Evolutionary conservation across 2,113 vertebrate genomes (phyloP), one percentile per base, ranked within the genome.

Genomic region (Boulengeromyrus knoepffleri): DNA sequence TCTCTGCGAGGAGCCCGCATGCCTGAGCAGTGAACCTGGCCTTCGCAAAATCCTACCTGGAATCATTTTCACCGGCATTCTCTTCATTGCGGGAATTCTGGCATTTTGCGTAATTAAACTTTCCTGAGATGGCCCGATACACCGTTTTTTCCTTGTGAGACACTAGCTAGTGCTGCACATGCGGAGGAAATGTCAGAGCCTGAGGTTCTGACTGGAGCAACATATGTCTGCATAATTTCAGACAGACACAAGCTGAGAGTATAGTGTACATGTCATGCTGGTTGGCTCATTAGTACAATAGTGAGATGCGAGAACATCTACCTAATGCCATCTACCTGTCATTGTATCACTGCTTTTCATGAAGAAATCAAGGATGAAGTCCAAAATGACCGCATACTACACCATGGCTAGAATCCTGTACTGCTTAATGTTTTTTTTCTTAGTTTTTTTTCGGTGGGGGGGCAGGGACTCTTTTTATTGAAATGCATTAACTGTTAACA

Each of bases 21-120:
- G 96, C 6, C 96, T 94, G 46, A 93, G 95, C 4, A 92, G 96
- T 36, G 95, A 95, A 49, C 94, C 96, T 12, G 95, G 97, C 58
- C 91, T 95, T 7, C 97, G 93, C 91, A 97, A 96, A 24, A 93
- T 97, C 88, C 95, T 97, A 52, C 98, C 97, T 0, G 97, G 96
- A 89, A 89, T 97, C 9, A 90, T 97, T 47, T 99, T 99, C 95
- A 94, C 96, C 0, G 95, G 97, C 0, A 97, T 99, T 88, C 92
- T 99, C 42, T 88, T 97, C n/a, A 95, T 97, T 2, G 98, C 97
- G 9, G 94, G 97, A 87, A 96, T 97, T 91, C 92, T 99, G 85
- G 98, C 97, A 0, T 97, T 98, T 89, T 96, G 98, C 39, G 97
- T 99, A 31, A 95, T 97, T 47, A 98, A 98, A 92, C 96, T 99